Conservation (phyloP, 1,140 invertebrate genomes). For the Hypothenemus hampei region DNA sequence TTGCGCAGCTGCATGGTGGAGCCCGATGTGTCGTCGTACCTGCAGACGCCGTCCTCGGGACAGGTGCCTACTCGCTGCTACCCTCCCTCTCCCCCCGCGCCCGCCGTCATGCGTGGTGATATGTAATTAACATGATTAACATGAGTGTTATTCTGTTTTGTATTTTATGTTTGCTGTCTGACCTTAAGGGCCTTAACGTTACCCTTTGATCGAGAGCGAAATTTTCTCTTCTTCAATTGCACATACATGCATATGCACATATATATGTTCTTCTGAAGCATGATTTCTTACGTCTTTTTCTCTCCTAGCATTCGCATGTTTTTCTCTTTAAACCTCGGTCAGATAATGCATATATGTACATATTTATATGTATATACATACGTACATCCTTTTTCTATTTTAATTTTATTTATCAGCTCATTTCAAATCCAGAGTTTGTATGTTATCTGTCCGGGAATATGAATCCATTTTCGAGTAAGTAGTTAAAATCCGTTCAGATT, state of each 20-base stretch:
- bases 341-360: no score
- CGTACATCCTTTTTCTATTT: no score
- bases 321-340: no score
- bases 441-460: no score
- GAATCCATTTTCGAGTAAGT: no score
- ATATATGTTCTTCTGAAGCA: not conserved
- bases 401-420: no score
- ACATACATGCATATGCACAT: not conserved
- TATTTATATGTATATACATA: no score
- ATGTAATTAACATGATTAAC: slow-evolving; percentile 52
- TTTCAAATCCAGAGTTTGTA: no score
- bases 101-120: slow-evolving; percentile 46
- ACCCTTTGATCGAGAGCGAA: slow-evolving; percentile 19
- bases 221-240: slow-evolving; percentile 18
- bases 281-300: no score
- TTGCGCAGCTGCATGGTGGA: slow-evolving; percentile 78
- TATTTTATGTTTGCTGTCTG: slow-evolving; percentile 35
- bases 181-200: slow-evolving; percentile 22
- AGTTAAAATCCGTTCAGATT: no score
- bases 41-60: slow-evolving; percentile 74
- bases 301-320: no score
- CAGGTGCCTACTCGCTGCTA: slow-evolving; percentile 58
- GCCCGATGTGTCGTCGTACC: slow-evolving; percentile 75
- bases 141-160: slow-evolving; percentile 47
- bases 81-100: slow-evolving; percentile 43